These are phyloP conservation scores for Callinectes sapidus DNA, from an alignment of 2,888 invertebrate species.

Conservation along the genomic window DNA sequence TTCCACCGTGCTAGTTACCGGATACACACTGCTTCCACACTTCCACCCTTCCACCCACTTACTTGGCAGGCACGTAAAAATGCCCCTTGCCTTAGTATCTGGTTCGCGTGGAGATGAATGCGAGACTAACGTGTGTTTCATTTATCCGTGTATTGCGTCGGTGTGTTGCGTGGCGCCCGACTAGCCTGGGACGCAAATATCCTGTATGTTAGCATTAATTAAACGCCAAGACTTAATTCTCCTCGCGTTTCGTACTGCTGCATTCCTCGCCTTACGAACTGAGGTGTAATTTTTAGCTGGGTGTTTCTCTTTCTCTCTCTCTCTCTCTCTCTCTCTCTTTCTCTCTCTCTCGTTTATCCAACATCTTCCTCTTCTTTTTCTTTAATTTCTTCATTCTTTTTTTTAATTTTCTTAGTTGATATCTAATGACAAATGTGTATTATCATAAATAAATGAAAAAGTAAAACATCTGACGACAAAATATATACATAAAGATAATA, in stretches of 20 bases:
- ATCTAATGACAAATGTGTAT: no score
- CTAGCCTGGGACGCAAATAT: background rate
- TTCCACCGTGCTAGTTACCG: no score
- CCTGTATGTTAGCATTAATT: slow-evolving; percentile 21
- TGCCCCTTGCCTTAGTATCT: background rate
- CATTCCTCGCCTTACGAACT: background rate
- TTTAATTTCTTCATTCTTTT: no score
- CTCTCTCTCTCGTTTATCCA: no score
- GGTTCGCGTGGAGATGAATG: background rate
- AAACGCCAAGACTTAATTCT: slow-evolving; percentile 21
- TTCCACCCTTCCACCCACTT: background rate
- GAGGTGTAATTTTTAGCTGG: background rate
- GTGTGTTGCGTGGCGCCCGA: background rate
- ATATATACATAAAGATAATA: no score
- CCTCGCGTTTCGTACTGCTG: background rate
- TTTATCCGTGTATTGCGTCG: background rate
- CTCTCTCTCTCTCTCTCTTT: background rate
- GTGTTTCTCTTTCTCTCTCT: background rate
- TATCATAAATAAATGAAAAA: no score
- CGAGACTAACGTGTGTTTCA: background rate
- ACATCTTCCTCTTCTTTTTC: no score
- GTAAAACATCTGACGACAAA: no score
- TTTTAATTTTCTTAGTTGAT: no score
- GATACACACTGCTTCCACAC: no score
- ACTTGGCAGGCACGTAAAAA: background rate